Percentiles rank a stretch among this genome's conserved stretches.
Conservation (phyloP, 2,113 vertebrate genomes). For the Stictonetta naevosa region DNA sequence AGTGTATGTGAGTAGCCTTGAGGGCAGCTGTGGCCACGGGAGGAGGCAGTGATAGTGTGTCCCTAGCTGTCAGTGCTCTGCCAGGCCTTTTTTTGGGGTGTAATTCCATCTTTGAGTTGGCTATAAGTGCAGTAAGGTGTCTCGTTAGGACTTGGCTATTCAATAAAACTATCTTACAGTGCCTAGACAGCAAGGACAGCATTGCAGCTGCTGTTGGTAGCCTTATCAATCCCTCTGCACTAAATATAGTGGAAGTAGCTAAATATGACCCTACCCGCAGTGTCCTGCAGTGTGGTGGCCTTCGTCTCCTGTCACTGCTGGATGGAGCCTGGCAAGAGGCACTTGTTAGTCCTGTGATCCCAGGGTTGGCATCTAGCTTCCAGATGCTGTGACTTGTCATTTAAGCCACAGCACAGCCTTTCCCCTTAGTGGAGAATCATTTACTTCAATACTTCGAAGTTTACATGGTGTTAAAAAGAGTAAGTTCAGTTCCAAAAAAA, state of each 20-base stretch:
- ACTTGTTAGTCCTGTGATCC: not conserved
- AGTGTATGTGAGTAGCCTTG: not conserved
- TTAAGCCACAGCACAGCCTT: not conserved
- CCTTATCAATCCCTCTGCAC: accelerated
- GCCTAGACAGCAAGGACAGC: not conserved
- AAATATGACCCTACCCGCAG: not conserved
- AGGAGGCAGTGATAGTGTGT: not conserved
- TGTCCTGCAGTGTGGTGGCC: not conserved
- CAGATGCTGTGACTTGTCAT: not conserved
- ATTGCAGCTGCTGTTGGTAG: not conserved
- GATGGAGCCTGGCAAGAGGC: not conserved
- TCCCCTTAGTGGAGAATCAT: accelerated
- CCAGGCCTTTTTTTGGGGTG: not conserved
- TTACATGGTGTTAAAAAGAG: not conserved
- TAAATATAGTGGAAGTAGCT: not conserved
- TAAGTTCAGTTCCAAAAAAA: not conserved
- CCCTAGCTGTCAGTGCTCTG: not conserved
- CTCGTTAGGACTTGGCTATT: not conserved
- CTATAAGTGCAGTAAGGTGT: not conserved
- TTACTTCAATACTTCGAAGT: not conserved
- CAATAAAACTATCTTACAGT: not conserved
- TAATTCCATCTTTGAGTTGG: not conserved
- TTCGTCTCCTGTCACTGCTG: not conserved
- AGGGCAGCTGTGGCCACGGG: not conserved
- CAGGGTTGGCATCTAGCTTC: not conserved